Percentiles rank a stretch among this genome's conserved stretches.
These are phyloP conservation scores for Drosophila pruinosa DNA, from an alignment of 1,140 invertebrate species.

Conservation along the genomic window DNA sequence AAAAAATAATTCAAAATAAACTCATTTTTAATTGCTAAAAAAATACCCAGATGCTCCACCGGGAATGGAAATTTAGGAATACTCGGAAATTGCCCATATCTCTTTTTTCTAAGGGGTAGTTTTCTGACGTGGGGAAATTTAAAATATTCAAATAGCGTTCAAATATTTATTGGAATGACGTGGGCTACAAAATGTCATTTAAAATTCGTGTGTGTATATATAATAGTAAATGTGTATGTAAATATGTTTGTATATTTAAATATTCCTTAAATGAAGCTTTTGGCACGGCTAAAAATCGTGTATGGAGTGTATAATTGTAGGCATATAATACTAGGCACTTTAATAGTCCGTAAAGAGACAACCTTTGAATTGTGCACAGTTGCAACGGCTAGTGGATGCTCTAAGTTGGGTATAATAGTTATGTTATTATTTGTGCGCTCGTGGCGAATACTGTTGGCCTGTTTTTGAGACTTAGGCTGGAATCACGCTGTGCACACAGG, in stretches of 20 bases:
- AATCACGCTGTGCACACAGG: slow-evolving; percentile 84
- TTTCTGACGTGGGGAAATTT: not conserved
- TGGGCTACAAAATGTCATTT: slow-evolving; percentile 40
- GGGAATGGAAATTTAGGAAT: not conserved
- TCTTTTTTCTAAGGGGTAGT: too few species aligned
- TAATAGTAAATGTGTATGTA: not conserved
- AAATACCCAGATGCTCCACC: not conserved
- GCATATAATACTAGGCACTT: slow-evolving; percentile 29
- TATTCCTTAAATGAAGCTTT: not conserved
- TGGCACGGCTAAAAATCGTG: slow-evolving; percentile 10
- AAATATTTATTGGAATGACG: slow-evolving; percentile 50
- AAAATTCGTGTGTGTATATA: slow-evolving; percentile 15
- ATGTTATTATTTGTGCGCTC: slow-evolving; percentile 37
- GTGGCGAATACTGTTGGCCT: slow-evolving; percentile 43
- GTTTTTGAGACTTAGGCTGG: slow-evolving; percentile 15
- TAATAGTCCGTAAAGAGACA: not conserved
- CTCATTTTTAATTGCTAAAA: not conserved
- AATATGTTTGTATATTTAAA: not conserved
- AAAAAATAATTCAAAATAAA: slow-evolving; percentile 47
- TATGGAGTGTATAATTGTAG: not conserved
- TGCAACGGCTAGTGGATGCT: not conserved
- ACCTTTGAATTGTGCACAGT: slow-evolving; percentile 25
- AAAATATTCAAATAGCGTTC: not conserved
- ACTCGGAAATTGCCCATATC: not conserved
- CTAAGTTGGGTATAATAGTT: not conserved